phyloP scores from a whole-genome alignment of 1,140 invertebrate species.

The Drosophila lacertosa region DNA sequence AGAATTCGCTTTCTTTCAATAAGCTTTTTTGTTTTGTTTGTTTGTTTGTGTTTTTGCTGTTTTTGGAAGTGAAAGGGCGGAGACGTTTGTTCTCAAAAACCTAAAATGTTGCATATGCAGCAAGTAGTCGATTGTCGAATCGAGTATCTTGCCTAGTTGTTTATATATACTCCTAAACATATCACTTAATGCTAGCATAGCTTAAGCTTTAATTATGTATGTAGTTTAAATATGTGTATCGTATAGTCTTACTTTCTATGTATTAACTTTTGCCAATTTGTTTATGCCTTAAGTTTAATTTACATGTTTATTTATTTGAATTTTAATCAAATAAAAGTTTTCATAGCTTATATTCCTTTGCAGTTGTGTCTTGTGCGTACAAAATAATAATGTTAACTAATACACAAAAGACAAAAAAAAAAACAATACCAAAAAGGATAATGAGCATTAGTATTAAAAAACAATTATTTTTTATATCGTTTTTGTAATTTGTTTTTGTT shows the following conservation, averaged over 20 bases:
- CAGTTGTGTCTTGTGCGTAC: slow-evolving; percentile 32
- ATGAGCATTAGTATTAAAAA: slow-evolving; percentile 21
- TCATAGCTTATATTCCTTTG: background rate
- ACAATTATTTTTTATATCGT: slow-evolving; percentile 18
- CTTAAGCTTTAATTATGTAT: slow-evolving; percentile 30
- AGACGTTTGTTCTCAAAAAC: slow-evolving; percentile 39
- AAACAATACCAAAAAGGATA: slow-evolving; percentile 9
- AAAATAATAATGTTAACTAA: slow-evolving; percentile 28
- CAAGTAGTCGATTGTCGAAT: background rate
- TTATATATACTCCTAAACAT: slow-evolving; percentile 40
- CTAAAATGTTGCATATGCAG: background rate
- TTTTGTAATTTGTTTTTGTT: slow-evolving; percentile 23
- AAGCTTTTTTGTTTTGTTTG: slow-evolving; percentile 23
- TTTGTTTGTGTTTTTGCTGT: slow-evolving; percentile 34
- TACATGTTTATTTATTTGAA: slow-evolving; percentile 7
- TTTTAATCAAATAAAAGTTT: slow-evolving; percentile 23
- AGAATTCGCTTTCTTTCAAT: background rate
- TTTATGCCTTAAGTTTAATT: slow-evolving; percentile 14
- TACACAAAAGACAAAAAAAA: background rate
- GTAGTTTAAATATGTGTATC: slow-evolving; percentile 13
- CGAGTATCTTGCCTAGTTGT: slow-evolving; percentile 38
- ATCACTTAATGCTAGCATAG: slow-evolving; percentile 58
- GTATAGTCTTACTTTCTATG: slow-evolving; percentile 6
- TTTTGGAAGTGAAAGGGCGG: slow-evolving; percentile 41
- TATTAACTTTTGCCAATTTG: slow-evolving; percentile 4